These are phyloP conservation scores for Marisa cornuarietis DNA, from an alignment of 1,140 invertebrate genomes.

Conservation along the genomic window DNA sequence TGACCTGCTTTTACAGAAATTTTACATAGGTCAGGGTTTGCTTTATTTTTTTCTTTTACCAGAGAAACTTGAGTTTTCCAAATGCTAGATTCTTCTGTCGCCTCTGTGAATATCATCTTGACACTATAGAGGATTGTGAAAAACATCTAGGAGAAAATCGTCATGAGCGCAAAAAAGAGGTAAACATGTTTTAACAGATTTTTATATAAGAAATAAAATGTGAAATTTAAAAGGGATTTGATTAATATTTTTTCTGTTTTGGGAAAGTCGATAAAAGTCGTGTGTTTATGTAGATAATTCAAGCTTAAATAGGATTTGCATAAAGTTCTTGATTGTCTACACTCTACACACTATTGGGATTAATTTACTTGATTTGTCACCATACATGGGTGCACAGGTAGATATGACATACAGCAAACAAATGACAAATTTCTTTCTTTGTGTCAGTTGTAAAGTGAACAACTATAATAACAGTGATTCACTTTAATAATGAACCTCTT, in stretches of 20 bases:
- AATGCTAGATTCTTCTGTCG: conserved; percentile 64
- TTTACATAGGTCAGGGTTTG: neutral
- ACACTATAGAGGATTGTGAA: conserved; percentile 50
- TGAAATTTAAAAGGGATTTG: neutral
- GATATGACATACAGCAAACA: neutral
- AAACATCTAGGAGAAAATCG: conserved; percentile 57
- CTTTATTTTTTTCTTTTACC: conserved; percentile 27
- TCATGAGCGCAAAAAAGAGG: conserved; percentile 58
- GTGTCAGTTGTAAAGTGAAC: neutral
- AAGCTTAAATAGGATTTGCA: neutral
- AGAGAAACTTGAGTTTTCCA: conserved; percentile 59
- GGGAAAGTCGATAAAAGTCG: neutral
- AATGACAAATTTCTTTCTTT: neutral
- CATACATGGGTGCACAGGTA: neutral
- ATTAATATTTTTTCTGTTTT: no score
- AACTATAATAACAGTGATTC: neutral
- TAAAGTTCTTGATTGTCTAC: neutral
- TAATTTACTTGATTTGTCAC: neutral
- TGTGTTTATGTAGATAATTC: neutral
- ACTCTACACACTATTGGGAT: neutral
- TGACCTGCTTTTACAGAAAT: neutral
- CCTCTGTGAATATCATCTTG: conserved; percentile 66
- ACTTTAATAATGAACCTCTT: neutral
- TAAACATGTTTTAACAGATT: conserved; percentile 27
- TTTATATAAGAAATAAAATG: neutral